Evolutionary conservation across 2,888 invertebrate species (phyloP).

Genomic region (Phortica okadai): DNA sequence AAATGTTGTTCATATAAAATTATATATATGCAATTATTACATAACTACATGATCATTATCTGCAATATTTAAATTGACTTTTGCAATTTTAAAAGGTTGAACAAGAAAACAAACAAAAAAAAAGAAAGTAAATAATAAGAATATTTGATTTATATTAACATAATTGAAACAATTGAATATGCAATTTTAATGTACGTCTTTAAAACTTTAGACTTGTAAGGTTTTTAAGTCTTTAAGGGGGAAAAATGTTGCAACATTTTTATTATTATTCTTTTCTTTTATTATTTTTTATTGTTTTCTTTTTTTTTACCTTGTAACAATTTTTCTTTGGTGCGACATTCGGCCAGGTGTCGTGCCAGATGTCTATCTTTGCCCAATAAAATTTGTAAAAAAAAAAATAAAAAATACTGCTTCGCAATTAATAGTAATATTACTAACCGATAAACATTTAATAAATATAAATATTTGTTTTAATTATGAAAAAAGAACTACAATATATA

Average conservation of each 20-base stretch:
- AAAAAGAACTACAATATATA: neutral
- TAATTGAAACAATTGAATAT: neutral
- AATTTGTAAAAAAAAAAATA: neutral
- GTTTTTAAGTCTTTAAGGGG: neutral
- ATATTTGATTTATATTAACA: too few species aligned
- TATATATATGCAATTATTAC: neutral
- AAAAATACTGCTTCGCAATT: neutral
- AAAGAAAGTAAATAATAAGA: neutral
- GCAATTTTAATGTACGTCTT: neutral
- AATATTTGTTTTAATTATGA: neutral
- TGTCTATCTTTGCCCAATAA: neutral
- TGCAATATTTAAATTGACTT: neutral
- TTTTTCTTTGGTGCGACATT: neutral
- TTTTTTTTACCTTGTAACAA: neutral
- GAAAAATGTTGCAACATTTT: conserved; percentile 22
- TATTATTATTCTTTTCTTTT: neutral
- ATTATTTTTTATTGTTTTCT: neutral
- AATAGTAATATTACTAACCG: neutral
- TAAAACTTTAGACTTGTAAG: neutral
- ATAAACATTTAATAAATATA: neutral
- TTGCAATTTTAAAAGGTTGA: neutral
- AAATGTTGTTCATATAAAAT: neutral
- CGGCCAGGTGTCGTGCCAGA: neutral
- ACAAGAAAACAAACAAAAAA: neutral
- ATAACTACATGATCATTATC: neutral